A percentile compares a stretch with the other conserved stretches of the same genome.
These are phyloP conservation scores for Sturmia bella DNA, from an alignment of 2,888 invertebrate genomes.

Conservation along the genomic window DNA sequence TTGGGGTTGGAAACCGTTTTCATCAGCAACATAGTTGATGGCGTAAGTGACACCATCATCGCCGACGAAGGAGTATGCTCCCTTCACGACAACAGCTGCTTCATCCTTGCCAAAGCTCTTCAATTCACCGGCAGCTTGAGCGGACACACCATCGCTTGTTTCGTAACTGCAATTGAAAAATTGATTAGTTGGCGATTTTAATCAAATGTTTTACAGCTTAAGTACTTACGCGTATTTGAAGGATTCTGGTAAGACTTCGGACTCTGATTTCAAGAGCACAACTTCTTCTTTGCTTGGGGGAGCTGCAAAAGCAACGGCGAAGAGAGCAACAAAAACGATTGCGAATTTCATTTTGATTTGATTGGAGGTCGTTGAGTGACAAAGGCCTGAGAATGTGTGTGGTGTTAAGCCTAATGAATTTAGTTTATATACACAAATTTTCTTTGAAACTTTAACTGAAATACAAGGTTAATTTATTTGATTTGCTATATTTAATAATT, in stretches of 20 bases:
- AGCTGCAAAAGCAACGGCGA: conserved; percentile 76
- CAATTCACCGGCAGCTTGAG: conserved; percentile 82
- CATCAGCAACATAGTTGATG: too few species aligned
- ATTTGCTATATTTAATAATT: too few species aligned
- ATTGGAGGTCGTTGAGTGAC: conserved; percentile 5
- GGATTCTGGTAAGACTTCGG: conserved; percentile 78
- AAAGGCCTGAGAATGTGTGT: conserved; percentile 14
- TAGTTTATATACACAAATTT: conserved; percentile 30
- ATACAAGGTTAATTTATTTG: too few species aligned
- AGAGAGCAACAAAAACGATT: conserved; percentile 80
- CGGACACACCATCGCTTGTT: conserved; percentile 83
- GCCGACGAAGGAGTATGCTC: conserved; percentile 83
- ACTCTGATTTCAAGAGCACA: conserved; percentile 83
- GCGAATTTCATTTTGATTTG: conserved; percentile 77
- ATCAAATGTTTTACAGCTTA: too few species aligned
- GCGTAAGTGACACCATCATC: conserved; percentile 84
- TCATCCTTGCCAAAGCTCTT: conserved; percentile 82
- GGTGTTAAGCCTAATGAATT: not conserved
- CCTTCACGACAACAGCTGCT: conserved; percentile 82
- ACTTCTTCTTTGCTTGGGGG: conserved; percentile 77
- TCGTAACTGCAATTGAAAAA: conserved; percentile 73
- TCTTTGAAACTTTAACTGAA: too few species aligned
- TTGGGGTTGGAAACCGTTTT: too few species aligned
- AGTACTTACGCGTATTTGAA: conserved; percentile 84
- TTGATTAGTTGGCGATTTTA: too few species aligned